A percentile compares a stretch with the other conserved stretches of the same genome.
These are phyloP conservation scores for Drosophila fulvimacula DNA, from an alignment of 2,888 invertebrate genomes.

Conservation along the genomic window DNA sequence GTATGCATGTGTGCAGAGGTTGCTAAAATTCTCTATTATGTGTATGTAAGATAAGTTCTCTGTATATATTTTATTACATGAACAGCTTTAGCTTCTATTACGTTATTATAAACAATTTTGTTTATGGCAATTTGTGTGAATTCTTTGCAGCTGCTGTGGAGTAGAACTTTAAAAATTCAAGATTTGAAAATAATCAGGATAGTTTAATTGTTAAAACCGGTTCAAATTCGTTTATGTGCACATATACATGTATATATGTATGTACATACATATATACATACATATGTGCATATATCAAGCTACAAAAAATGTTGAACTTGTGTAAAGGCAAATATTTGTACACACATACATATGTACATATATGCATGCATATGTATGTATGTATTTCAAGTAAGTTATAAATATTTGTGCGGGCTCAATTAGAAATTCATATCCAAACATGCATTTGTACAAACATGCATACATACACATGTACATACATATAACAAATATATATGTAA, in stretches of 20 bases:
- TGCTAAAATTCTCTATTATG: constrained; percentile 11
- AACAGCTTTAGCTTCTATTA: constrained; percentile 4
- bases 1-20: constrained; percentile 1
- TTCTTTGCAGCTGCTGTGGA: constrained; percentile 33
- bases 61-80: constrained; percentile 1
- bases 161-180: constrained; percentile 6
- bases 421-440: too few relatives aligned
- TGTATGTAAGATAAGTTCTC: background rate
- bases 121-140: constrained; percentile 13
- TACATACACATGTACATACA: background rate
- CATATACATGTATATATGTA: too few relatives aligned
- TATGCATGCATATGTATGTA: background rate
- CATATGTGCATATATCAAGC: too few relatives aligned
- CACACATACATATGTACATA: background rate
- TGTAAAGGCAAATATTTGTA: constrained; percentile 6
- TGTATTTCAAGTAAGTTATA: background rate
- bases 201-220: constrained; percentile 1
- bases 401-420: background rate
- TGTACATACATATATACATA: too few relatives aligned
- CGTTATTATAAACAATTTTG: constrained; percentile 39
- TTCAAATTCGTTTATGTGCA: constrained; percentile 1
- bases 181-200: constrained; percentile 16
- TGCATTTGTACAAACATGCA: background rate
- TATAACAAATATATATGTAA: too few relatives aligned
- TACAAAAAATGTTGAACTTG: too few relatives aligned